A percentile compares a stretch with the other conserved stretches of the same genome.
Evolutionary conservation across 2,888 invertebrate species (phyloP).

Genomic region (Calliopum simillimum): DNA sequence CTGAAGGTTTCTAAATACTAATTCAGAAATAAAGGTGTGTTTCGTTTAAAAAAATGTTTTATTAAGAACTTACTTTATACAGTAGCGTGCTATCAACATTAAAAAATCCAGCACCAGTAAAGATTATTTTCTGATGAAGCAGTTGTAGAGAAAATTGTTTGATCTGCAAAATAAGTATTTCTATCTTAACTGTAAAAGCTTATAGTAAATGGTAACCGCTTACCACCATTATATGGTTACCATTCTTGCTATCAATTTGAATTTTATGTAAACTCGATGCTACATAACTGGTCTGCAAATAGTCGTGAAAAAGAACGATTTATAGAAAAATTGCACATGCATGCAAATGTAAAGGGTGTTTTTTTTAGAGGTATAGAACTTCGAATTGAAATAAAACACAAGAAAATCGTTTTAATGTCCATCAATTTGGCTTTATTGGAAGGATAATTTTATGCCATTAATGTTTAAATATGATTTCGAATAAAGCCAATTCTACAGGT

Average conservation of each 20-base stretch:
- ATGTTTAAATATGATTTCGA: too few species aligned
- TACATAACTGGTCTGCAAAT: constrained; percentile 64
- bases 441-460: too few species aligned
- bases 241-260: constrained; percentile 61
- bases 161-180: constrained; percentile 59
- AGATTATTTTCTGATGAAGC: constrained; percentile 67
- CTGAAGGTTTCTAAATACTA: too few species aligned
- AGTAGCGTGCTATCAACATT: constrained; percentile 67
- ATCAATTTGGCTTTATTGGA: too few species aligned
- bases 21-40: too few species aligned
- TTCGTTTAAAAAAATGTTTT: too few species aligned
- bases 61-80: constrained; percentile 66
- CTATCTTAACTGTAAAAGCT: too few species aligned
- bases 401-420: too few species aligned
- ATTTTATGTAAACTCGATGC: constrained; percentile 66
- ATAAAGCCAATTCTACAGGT: too few species aligned
- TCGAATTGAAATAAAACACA: too few species aligned
- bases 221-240: constrained; percentile 65
- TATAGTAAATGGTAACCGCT: constrained; percentile 39
- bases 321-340: background rate
- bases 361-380: too few species aligned
- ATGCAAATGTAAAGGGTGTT: too few species aligned
- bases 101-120: constrained; percentile 69
- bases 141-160: constrained; percentile 69
- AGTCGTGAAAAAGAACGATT: background rate